These are phyloP conservation scores for Eupsilia transversa DNA, from an alignment of 2,888 invertebrate species.

Conservation along the genomic window DNA sequence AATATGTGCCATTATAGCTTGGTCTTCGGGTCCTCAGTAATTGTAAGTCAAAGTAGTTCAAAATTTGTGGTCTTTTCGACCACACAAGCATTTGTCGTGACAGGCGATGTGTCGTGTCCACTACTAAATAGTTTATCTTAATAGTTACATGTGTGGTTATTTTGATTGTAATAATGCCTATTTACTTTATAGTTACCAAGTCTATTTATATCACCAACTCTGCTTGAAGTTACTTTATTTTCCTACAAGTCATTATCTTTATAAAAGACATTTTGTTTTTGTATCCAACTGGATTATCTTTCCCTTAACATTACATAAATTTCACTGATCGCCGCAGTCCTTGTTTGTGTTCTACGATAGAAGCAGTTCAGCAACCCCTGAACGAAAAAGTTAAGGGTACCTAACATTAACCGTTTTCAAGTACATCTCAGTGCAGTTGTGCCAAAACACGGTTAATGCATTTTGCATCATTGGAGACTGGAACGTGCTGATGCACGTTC, in stretches of 20 bases:
- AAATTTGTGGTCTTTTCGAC: conserved; percentile 71
- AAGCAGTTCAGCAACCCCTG: neutral
- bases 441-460: conserved; percentile 14
- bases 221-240: neutral
- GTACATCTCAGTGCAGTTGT: neutral
- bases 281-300: neutral
- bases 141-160: conserved; percentile 38
- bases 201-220: neutral
- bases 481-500: conserved; percentile 29
- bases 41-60: conserved; percentile 62
- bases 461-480: conserved; percentile 42
- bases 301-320: neutral
- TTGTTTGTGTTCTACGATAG: neutral
- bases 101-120: conserved; percentile 69
- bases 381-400: neutral
- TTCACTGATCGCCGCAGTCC: neutral
- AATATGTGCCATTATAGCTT: conserved; percentile 63
- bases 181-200: conserved; percentile 20
- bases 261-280: neutral
- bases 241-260: too few species aligned
- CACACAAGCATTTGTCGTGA: conserved; percentile 81
- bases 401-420: neutral
- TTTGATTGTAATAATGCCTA: conserved; percentile 40
- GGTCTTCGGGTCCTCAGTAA: conserved; percentile 58
- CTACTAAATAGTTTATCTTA: conserved; percentile 66